Evolutionary conservation across 2,888 invertebrate species (phyloP), one percentile per base, ranked within the genome.

Genomic region (Scaptomyza parva): DNA sequence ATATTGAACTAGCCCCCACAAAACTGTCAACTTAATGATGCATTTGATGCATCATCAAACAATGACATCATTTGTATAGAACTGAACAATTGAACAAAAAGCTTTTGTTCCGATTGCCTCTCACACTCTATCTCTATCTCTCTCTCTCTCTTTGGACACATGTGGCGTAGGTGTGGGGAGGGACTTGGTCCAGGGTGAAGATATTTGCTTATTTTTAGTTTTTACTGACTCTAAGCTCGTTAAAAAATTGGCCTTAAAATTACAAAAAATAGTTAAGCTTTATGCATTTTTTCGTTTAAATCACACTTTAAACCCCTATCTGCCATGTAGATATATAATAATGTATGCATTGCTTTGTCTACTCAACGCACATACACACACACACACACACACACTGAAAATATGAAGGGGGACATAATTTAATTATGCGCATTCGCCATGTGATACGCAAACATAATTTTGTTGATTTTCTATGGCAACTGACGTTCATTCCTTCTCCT

Each of bases 361-460:
- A 11, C 14, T 2, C n/a, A 20, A 8, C 14, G 3, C 20, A 28
- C 26, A 30, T 8, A 50, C 17, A n/a, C n/a, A n/a, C n/a, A n/a
- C 5, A 35, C n/a, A 35, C 6, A 7, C 12, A 3, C 3, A 33
- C 12, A 1, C 0, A 39, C 52, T 11, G 11, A n/a, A n/a, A n/a
- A n/a, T 39, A 28, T 43, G 9, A 7, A 9, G 24, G 28, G 14
- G 1, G 9, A 26, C 39, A 61, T 76, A 76, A 76, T 76, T 76
- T 47, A 73, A 73, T 76, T 73, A 73, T 71, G 61, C 39, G 53
- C 54, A 20, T 20, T 50, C 37, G 57, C 60, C 54, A 65, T 76
- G 72, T 65, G 72, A 73, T 73, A 76, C 54, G 77, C 77, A 73
- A 73, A 71, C 72, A 73, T 35, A 51, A 58, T 53, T 64, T 64